Evolutionary conservation across 2,888 invertebrate genomes (phyloP), one percentile per base, ranked within the genome.

Genomic region (Tipula vernalis): DNA sequence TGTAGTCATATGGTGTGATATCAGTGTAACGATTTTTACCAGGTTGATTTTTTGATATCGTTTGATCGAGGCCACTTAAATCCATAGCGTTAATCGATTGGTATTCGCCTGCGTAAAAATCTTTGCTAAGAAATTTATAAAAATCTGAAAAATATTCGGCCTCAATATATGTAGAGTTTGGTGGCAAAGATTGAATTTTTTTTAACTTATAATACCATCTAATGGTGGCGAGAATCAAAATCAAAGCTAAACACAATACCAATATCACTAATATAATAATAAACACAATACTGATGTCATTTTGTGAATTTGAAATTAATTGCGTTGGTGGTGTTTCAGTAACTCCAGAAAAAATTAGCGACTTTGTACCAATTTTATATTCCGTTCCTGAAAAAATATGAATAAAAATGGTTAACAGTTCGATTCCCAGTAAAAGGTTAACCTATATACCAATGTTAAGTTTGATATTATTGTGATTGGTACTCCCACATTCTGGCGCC

Each of bases 1-100:
- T 93, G 12, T 28, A 28, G 6, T 71, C 71, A 12, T 71, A 71
- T 71, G 71, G 71, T 28, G 71, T 71, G 12, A 71, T 71, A 28
- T 71, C 71, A 13, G 71, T 28, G 12, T 28, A 71, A 10, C 71
- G 18, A 28, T 71, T 71, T 71, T 71, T 71, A 13, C 71, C 28
- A 2, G 71, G 28, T 10, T 71, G 10, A 12, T 28, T 12, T 3
- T 10, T 18, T 28, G 71, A 8, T 12, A 4, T 10, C 71, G 12
- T 13, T 28, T 12, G n/a, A 8, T 28, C 8, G 2, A 71, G 71
- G 10, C 28, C 10, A 28, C 71, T 71, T 28, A 71, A 71, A 28
- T 71, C 28, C 8, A 71, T 18, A 28, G 6, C 10, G 5, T 10
- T 28, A 71, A 71, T 28, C n/a, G 71, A 28, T 71, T 71, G 10